Conservation (phyloP, 2,888 invertebrate species). For the Aspidiotus destructor region DNA sequence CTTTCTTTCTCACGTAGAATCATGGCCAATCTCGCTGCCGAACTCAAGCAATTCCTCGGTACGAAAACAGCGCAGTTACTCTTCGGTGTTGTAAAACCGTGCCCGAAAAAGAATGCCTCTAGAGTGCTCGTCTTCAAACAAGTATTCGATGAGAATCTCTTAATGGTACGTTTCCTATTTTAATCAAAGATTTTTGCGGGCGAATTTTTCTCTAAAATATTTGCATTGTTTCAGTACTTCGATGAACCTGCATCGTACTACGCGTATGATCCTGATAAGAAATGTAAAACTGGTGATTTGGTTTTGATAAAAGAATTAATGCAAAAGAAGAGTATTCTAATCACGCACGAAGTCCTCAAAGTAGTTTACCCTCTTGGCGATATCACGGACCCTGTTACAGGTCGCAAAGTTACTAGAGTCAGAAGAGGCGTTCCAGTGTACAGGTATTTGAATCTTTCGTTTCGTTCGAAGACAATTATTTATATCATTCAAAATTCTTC, state of each 20-base stretch:
- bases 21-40: constrained; percentile 18
- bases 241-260: constrained; percentile 60
- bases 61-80: constrained; percentile 43
- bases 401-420: constrained; percentile 60
- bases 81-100: constrained; percentile 70
- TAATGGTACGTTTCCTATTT: constrained; percentile 54
- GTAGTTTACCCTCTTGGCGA: constrained; percentile 74
- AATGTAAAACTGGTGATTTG: constrained; percentile 72
- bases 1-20: background rate
- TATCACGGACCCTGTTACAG: constrained; percentile 73
- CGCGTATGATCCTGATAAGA: constrained; percentile 66
- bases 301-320: constrained; percentile 67
- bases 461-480: background rate
- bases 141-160: constrained; percentile 62
- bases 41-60: constrained; percentile 13
- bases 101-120: constrained; percentile 63
- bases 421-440: constrained; percentile 48
- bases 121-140: constrained; percentile 67
- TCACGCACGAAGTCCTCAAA: constrained; percentile 69
- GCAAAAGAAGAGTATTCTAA: constrained; percentile 60
- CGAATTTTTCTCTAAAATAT: constrained; percentile 17
- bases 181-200: background rate
- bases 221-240: constrained; percentile 59
- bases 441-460: constrained; percentile 41
- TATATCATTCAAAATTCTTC: background rate